Evolutionary conservation across 1,140 invertebrate species (phyloP).

Genomic region (Drosophila ficusphila): DNA sequence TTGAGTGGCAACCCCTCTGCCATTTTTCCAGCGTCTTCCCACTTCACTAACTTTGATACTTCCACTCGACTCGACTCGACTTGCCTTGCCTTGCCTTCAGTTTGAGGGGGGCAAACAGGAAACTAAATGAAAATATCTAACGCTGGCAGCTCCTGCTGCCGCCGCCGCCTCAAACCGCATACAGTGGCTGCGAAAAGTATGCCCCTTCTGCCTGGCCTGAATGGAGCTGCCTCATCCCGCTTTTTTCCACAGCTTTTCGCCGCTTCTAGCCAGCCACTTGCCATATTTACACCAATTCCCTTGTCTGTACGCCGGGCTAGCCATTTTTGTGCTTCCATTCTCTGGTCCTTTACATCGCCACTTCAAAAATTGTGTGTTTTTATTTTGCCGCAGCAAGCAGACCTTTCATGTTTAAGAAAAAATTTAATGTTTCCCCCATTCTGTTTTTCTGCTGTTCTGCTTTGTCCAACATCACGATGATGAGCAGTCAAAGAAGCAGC

Average conservation of each 20-base stretch:
- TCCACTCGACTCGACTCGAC: conserved; percentile 77
- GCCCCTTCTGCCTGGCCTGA: conserved; percentile 47
- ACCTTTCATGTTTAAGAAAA: conserved; percentile 60
- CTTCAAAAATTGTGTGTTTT: conserved; percentile 6
- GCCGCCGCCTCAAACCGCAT: conserved; percentile 45
- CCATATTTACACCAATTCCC: conserved; percentile 80
- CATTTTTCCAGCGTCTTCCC: conserved; percentile 32
- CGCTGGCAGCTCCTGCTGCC: conserved; percentile 53
- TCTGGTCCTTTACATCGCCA: neutral
- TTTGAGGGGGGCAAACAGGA: conserved; percentile 53
- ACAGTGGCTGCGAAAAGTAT: conserved; percentile 70
- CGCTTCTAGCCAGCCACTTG: conserved; percentile 60
- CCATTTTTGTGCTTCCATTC: conserved; percentile 55
- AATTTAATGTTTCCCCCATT: conserved; percentile 55
- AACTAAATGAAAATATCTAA: conserved; percentile 81
- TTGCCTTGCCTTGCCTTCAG: conserved; percentile 16
- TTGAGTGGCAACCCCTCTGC: conserved; percentile 66
- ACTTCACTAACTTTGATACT: conserved; percentile 81
- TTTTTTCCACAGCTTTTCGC: conserved; percentile 22
- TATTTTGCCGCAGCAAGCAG: conserved; percentile 43
- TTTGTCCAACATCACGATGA: conserved; percentile 59
- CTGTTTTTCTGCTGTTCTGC: conserved; percentile 33
- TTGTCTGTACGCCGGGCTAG: conserved; percentile 56
- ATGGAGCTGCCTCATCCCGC: conserved; percentile 19
- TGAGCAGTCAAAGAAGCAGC: conserved; percentile 48